These are phyloP conservation scores for Diglossa cyanea DNA, from an alignment of 2,797 vertebrate genomes.

Conservation along the genomic window DNA sequence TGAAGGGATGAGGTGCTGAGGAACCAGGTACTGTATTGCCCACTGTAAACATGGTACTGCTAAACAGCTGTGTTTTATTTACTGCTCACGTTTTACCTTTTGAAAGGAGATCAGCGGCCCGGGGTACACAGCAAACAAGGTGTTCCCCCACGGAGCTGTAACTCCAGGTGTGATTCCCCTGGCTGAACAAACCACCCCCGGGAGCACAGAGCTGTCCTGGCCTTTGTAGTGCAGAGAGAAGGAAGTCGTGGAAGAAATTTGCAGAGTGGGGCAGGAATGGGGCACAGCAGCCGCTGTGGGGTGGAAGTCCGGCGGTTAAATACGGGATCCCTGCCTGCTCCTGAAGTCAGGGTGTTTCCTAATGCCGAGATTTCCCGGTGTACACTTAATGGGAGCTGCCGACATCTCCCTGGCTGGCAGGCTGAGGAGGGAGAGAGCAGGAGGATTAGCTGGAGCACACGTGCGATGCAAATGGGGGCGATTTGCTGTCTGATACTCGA, in stretches of 20 bases:
- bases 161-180: accelerated
- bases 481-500: neutral
- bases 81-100: neutral
- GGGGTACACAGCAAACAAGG: accelerated
- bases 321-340: neutral
- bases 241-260: neutral
- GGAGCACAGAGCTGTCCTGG: accelerated
- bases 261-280: neutral
- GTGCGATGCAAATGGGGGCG: neutral
- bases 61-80: neutral
- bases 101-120: neutral
- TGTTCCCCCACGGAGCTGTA: neutral
- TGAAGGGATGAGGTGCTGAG: neutral
- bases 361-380: accelerated
- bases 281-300: accelerated
- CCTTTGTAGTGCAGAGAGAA: neutral
- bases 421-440: neutral
- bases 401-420: neutral
- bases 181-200: neutral
- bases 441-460: neutral
- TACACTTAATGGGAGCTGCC: neutral
- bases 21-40: neutral
- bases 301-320: neutral
- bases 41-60: neutral
- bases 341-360: neutral